Base-by-base conservation (phyloP, 2,113 vertebrate species). In the Regulus satrapa region DNA sequence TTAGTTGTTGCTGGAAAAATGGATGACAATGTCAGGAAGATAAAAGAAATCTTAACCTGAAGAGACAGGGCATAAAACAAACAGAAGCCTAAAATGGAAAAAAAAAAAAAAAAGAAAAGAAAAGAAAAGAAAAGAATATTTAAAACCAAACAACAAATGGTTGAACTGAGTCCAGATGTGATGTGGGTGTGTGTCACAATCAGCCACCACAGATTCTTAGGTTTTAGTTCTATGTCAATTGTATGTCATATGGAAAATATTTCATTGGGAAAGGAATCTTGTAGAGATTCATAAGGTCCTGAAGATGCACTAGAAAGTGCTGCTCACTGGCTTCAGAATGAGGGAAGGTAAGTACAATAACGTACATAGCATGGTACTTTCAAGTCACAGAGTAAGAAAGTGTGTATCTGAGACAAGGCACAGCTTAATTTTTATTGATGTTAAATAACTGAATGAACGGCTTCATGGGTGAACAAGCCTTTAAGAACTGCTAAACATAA, bases 11-110 rank as follows among this genome's bases (percentile, higher is more conserved):
- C 62, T 40, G 71, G 59, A 68, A 69, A 77, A 87, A 86, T 46
- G 28, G 25, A 80, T 93, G 91, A 96, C 45, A 95, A 83, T 62
- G 49, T 88, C 64, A 74, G 80, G 41, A 85, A 85, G 78, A 94
- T 58, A 54, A 88, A 96, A 94, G 69, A 56, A 83, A 95, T 85
- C 82, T 95, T 94, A 96, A 97, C 63, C 25, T 89, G 77, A 95
- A 97, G 85, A 88, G 68, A 94, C 45, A 93, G 34, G 74, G 32
- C 41, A 86, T 94, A 94, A 97, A 97, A 26, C 66, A 92, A 77
- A 88, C 24, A 88, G 86, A 96, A 94, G 49, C 12, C 18, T 48
- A 66, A 90, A 89, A 72, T 58, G 45, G 79, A 40, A 92, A 36
- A 20, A 88, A 79, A 95, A 61, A 32, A 52, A 93, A 96, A 94